These are phyloP conservation scores for Drosophila pandora DNA, from an alignment of 1,140 invertebrate species.

Conservation along the genomic window DNA sequence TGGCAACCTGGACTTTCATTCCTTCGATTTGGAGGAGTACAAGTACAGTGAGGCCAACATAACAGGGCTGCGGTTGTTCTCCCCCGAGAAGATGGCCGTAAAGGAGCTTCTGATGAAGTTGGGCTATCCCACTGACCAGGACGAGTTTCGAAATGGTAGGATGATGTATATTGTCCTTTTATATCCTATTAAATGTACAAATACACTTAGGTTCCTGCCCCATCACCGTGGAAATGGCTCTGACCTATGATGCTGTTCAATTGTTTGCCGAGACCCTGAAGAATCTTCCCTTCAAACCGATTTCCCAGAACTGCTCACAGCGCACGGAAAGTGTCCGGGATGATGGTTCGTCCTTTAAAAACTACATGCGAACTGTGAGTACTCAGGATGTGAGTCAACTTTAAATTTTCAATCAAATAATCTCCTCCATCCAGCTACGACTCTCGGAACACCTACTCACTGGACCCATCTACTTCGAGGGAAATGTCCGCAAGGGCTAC, in stretches of 20 bases:
- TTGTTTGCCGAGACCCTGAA: constrained; percentile 86
- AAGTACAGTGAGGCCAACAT: constrained; percentile 94
- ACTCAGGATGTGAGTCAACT: background rate
- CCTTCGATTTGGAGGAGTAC: constrained; percentile 89
- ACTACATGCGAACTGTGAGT: constrained; percentile 88
- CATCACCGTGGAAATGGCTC: constrained; percentile 88
- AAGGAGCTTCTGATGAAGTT: constrained; percentile 67
- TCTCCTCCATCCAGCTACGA: constrained; percentile 41
- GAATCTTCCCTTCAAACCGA: constrained; percentile 64
- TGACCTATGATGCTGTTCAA: constrained; percentile 91
- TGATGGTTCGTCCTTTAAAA: constrained; percentile 90
- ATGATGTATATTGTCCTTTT: background rate
- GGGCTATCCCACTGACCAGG: constrained; percentile 84
- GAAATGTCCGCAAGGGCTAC: constrained; percentile 92
- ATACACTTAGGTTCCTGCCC: constrained; percentile 68
- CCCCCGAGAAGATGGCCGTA: constrained; percentile 84
- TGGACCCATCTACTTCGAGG: constrained; percentile 92
- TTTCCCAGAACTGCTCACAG: constrained; percentile 86
- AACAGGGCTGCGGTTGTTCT: constrained; percentile 89
- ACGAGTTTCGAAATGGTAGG: constrained; percentile 81
- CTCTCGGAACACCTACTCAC: constrained; percentile 86
- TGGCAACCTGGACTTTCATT: constrained; percentile 92
- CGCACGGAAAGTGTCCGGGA: constrained; percentile 72
- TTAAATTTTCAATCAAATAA: constrained; percentile 68
- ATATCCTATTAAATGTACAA: background rate